phyloP scores from a whole-genome alignment of 53 echinoderm and acorn worm species.

The Glandiceps talaboti region DNA sequence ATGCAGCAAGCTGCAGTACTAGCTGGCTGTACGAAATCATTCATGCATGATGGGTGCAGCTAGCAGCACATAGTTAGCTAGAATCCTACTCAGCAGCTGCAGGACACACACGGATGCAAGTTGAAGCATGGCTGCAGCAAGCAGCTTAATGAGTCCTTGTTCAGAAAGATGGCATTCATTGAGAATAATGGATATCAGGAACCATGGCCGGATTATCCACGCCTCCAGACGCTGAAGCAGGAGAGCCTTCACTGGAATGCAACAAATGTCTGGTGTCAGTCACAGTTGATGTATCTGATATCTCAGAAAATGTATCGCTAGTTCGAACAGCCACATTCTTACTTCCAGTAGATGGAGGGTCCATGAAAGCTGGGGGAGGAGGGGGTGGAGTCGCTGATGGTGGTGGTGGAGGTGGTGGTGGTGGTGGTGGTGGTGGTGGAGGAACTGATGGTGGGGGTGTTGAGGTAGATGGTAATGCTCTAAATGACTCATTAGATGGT shows the following conservation, averaged over 20 bases:
- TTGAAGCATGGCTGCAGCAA: no score
- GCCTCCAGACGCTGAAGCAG: neutral
- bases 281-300: neutral
- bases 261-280: neutral
- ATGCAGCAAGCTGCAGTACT: no score
- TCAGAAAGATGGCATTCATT: no score
- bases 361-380: constrained; percentile 17
- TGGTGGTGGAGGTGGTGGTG: constrained; percentile 15
- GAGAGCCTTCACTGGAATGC: neutral
- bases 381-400: no score
- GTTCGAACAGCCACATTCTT: neutral
- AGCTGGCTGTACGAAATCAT: no score
- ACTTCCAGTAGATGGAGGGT: constrained; percentile 3
- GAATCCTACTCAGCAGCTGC: no score
- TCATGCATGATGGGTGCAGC: no score
- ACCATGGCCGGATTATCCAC: neutral
- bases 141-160: no score
- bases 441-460: constrained; percentile 20
- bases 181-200: neutral
- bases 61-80: no score
- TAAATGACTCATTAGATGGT: neutral
- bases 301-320: neutral
- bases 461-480: neutral
- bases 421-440: constrained; percentile 16
- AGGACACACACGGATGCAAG: no score